Evolutionary conservation across 2,113 vertebrate genomes (phyloP).

Genomic region (Nibea coibor): DNA sequence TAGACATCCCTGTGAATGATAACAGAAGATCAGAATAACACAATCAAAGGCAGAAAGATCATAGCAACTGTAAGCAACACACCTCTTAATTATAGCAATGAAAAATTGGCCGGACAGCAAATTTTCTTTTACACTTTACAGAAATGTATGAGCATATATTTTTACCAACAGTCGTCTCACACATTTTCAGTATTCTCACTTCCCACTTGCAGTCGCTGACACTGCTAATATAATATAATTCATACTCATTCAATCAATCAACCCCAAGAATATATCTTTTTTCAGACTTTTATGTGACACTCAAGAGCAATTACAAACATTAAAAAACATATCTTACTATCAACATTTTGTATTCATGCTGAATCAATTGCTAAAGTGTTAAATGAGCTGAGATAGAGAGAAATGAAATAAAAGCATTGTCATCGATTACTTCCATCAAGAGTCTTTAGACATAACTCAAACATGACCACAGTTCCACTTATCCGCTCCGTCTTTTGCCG

Average conservation of each 20-base stretch:
- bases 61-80: not conserved
- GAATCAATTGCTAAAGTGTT: not conserved
- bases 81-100: slow-evolving; percentile 1
- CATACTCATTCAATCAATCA: slow-evolving; percentile 23
- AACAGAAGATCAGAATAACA: slow-evolving; percentile 14
- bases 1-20: slow-evolving; percentile 90
- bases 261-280: not conserved
- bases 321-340: not conserved
- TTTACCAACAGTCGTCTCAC: not conserved
- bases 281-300: not conserved
- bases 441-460: not conserved
- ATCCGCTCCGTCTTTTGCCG: not conserved
- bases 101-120: not conserved
- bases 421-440: not conserved
- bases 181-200: not conserved
- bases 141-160: not conserved
- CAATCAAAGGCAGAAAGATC: not conserved
- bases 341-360: not conserved
- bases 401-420: not conserved
- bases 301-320: too few species aligned
- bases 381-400: not conserved
- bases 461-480: not conserved
- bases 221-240: slow-evolving; percentile 4
- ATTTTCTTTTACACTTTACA: not conserved
- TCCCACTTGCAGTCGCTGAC: not conserved